Evolutionary conservation across 1,140 invertebrate species (phyloP).

Genomic region (Homalodisca vitripennis): DNA sequence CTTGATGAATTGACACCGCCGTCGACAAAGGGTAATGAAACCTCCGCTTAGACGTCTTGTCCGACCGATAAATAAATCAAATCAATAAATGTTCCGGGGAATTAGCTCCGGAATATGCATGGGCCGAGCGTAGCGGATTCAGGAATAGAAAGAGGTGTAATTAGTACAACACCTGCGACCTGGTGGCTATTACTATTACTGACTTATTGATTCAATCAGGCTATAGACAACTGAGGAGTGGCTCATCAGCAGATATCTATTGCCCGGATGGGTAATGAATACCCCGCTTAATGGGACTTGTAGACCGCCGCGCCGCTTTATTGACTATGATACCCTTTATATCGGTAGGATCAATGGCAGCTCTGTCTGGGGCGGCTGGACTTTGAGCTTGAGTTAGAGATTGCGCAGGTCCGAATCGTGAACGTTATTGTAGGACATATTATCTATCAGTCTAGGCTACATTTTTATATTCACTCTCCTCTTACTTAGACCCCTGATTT

Average conservation of each 20-base stretch:
- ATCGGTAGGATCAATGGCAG: too few species aligned
- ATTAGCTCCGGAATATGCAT: slow-evolving; percentile 19
- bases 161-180: neutral
- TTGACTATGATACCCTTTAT: too few species aligned
- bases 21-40: slow-evolving; percentile 25
- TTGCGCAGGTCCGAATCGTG: too few species aligned
- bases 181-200: neutral
- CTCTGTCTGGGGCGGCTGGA: too few species aligned
- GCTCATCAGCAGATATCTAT: slow-evolving; percentile 17
- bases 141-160: slow-evolving; percentile 11
- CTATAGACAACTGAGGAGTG: neutral
- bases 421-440: too few species aligned
- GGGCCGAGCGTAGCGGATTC: slow-evolving; percentile 1
- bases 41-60: neutral
- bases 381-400: too few species aligned
- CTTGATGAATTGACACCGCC: slow-evolving; percentile 22
- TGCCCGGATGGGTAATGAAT: too few species aligned
- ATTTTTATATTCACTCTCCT: too few species aligned
- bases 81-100: slow-evolving; percentile 9
- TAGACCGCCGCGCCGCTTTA: too few species aligned
- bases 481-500: too few species aligned
- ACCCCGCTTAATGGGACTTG: too few species aligned
- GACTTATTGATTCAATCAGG: slow-evolving; percentile 25
- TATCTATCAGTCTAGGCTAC: too few species aligned
- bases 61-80: slow-evolving; percentile 23